Conservation (phyloP, 2,888 invertebrate genomes). For the Amphipyra berbera region DNA sequence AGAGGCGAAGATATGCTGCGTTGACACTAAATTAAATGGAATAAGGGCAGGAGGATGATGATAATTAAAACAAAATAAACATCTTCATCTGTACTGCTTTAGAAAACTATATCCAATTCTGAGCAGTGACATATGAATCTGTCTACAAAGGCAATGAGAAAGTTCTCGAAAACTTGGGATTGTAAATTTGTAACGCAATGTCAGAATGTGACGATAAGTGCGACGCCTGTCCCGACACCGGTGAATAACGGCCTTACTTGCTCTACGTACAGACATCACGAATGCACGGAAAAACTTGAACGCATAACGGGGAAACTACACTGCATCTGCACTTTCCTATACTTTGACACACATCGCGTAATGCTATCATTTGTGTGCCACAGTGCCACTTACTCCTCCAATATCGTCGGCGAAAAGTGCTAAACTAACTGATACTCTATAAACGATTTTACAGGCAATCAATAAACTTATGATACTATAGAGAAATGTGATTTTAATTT, state of each 20-base stretch:
- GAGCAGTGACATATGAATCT: not conserved
- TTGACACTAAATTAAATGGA: no score
- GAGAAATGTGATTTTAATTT: no score
- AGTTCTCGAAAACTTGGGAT: constrained; percentile 66
- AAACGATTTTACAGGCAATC: no score
- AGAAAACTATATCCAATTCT: not conserved
- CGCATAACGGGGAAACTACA: constrained; percentile 75
- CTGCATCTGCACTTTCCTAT: constrained; percentile 66
- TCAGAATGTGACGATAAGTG: constrained; percentile 70
- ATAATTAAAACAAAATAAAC: not conserved
- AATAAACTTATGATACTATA: no score
- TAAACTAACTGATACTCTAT: no score
- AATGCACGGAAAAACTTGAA: constrained; percentile 80
- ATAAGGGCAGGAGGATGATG: no score
- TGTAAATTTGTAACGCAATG: constrained; percentile 57
- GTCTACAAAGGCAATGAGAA: constrained; percentile 61
- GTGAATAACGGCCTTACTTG: constrained; percentile 79
- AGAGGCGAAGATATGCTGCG: no score
- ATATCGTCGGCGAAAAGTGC: not conserved
- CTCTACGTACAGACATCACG: constrained; percentile 64
- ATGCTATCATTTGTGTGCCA: constrained; percentile 59
- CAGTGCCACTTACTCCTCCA: constrained; percentile 47
- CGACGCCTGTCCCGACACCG: constrained; percentile 75
- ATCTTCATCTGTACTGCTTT: constrained; percentile 7
- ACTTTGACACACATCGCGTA: constrained; percentile 67